These are phyloP conservation scores for Chrysocyon brachyurus DNA, from an alignment of 2,797 vertebrate genomes.

Conservation along the genomic window DNA sequence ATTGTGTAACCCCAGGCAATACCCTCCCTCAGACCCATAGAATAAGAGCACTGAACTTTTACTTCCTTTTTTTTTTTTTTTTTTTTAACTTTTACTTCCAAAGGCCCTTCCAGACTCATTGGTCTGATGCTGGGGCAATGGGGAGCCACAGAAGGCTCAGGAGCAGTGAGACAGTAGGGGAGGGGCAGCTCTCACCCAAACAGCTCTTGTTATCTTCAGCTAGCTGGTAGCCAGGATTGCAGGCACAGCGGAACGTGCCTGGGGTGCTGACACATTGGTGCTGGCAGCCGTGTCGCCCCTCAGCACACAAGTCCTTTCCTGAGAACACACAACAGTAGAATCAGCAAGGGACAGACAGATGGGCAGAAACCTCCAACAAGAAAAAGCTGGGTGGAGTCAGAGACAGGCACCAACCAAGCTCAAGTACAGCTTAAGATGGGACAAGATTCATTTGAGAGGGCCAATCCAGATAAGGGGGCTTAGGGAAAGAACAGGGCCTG, in stretches of 20 bases:
- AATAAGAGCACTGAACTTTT: not conserved
- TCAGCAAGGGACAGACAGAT: not conserved
- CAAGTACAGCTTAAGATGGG: not conserved
- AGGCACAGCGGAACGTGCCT: conserved; percentile 93
- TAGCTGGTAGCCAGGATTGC: conserved; percentile 93
- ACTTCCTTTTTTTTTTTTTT: not conserved
- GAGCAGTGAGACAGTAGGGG: not conserved
- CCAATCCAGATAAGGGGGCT: not conserved
- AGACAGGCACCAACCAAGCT: not conserved
- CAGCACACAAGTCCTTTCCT: conserved; percentile 94
- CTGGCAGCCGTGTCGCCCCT: conserved; percentile 94
- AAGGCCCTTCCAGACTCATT: not conserved
- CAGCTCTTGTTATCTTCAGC: conserved; percentile 94
- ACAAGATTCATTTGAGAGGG: not conserved
- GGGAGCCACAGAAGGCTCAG: not conserved
- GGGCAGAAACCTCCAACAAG: not conserved
- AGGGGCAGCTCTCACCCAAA: conserved; percentile 88
- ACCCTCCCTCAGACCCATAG: not conserved
- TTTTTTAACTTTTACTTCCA: not conserved
- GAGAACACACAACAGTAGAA: conserved; percentile 76
- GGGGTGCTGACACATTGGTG: conserved; percentile 94
- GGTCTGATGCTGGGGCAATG: not conserved
- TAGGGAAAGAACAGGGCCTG: not conserved
- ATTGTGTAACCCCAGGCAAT: not conserved
- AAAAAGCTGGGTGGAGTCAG: not conserved